These are phyloP conservation scores for Syritta pipiens DNA, from an alignment of 2,888 invertebrate species.

Conservation along the genomic window DNA sequence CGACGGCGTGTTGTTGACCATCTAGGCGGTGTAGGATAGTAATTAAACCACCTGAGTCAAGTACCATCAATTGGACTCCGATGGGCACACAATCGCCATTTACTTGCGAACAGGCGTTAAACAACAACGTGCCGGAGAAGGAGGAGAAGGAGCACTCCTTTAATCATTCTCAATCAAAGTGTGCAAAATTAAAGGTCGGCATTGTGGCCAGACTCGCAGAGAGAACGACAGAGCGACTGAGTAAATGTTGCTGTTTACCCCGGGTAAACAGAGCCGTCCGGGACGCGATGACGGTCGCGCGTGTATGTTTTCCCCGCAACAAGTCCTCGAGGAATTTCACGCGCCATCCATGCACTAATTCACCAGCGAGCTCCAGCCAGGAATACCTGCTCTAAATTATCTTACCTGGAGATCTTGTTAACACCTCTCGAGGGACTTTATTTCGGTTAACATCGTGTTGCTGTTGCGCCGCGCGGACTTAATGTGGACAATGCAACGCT, in stretches of 20 bases:
- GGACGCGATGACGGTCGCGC: neutral
- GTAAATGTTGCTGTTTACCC: conserved; percentile 55
- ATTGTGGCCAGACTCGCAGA: neutral
- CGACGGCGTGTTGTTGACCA: conserved; percentile 18
- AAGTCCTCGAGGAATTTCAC: conserved; percentile 51
- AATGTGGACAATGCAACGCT: conserved; percentile 21
- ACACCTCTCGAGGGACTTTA: conserved; percentile 53
- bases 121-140: conserved; percentile 27
- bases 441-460: conserved; percentile 45
- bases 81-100: conserved; percentile 45
- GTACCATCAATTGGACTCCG: conserved; percentile 60
- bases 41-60: conserved; percentile 64
- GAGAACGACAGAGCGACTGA: conserved; percentile 37
- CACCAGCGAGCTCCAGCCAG: conserved; percentile 22
- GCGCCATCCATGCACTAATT: conserved; percentile 55
- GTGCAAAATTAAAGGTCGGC: conserved; percentile 62
- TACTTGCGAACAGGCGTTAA: conserved; percentile 36
- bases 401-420: conserved; percentile 55
- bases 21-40: conserved; percentile 24
- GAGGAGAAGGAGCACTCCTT: conserved; percentile 49
- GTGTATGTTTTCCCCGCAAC: conserved; percentile 11
- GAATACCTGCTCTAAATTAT: conserved; percentile 36
- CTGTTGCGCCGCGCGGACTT: conserved; percentile 11
- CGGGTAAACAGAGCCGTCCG: conserved; percentile 15
- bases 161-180: conserved; percentile 64